phyloP scores from a whole-genome alignment of 2,888 invertebrate species.

The Pelosia muscerda region DNA sequence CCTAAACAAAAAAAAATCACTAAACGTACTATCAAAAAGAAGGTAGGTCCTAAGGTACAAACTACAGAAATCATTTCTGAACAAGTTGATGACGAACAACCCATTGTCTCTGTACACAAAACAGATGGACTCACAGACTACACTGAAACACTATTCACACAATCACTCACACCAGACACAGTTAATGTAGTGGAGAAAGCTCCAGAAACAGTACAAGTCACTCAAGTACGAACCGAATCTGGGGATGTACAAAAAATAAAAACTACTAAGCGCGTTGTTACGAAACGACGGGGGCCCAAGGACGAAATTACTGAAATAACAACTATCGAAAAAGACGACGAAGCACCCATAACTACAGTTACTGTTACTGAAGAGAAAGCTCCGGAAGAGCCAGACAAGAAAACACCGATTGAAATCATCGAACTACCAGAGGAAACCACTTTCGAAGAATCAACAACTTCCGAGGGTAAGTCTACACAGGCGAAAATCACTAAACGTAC shows the following conservation, averaged over 20 bases:
- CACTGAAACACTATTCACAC: no score
- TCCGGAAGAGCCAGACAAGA: background rate
- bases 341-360: conserved; percentile 27
- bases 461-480: conserved; percentile 29
- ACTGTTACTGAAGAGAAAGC: conserved; percentile 14
- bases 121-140: no score
- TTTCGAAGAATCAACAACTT: conserved; percentile 11
- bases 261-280: conserved; percentile 28
- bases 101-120: no score
- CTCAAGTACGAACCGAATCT: conserved; percentile 16
- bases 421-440: conserved; percentile 26
- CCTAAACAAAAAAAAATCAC: no score
- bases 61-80: no score
- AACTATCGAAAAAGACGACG: conserved; percentile 24
- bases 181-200: no score
- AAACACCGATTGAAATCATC: background rate
- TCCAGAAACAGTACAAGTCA: conserved; percentile 27
- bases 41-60: no score
- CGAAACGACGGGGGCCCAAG: conserved; percentile 51
- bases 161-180: conserved; percentile 40
- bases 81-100: no score
- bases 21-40: no score
- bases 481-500: conserved; percentile 38
- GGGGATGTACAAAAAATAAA: conserved; percentile 25
- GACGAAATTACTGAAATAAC: conserved; percentile 53